Evolutionary conservation across 2,113 vertebrate genomes (phyloP).

Genomic region (Mirounga angustirostris): DNA sequence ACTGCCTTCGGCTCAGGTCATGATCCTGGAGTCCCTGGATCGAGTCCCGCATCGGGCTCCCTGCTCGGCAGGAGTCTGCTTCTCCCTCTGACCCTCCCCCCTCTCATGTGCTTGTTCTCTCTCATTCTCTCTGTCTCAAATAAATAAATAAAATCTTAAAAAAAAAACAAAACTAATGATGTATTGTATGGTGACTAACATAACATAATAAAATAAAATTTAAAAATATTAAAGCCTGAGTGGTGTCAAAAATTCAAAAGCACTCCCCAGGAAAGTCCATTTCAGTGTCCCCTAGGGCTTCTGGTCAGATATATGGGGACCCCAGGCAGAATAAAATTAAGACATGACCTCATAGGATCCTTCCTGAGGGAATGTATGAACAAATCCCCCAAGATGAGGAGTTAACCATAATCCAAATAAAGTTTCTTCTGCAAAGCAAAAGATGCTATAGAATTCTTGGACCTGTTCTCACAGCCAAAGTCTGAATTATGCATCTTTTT

Average conservation of each 20-base stretch:
- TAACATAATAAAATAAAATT: too few species aligned
- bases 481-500: neutral
- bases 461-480: neutral
- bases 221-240: neutral
- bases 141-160: too few species aligned
- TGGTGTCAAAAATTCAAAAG: neutral
- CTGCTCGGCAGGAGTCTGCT: too few species aligned
- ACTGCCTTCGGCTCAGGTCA: too few species aligned
- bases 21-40: too few species aligned
- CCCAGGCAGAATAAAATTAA: neutral
- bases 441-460: neutral
- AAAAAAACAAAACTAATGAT: too few species aligned
- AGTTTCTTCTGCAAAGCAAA: neutral
- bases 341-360: neutral
- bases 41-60: too few species aligned
- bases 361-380: neutral
- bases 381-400: neutral
- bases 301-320: neutral
- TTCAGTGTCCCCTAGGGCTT: neutral
- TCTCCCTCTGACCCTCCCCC: too few species aligned
- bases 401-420: neutral
- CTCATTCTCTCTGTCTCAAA: too few species aligned
- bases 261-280: neutral
- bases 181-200: too few species aligned
- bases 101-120: too few species aligned